Base-by-base conservation (phyloP, 2,888 invertebrate species). In the Diaperis boleti region DNA sequence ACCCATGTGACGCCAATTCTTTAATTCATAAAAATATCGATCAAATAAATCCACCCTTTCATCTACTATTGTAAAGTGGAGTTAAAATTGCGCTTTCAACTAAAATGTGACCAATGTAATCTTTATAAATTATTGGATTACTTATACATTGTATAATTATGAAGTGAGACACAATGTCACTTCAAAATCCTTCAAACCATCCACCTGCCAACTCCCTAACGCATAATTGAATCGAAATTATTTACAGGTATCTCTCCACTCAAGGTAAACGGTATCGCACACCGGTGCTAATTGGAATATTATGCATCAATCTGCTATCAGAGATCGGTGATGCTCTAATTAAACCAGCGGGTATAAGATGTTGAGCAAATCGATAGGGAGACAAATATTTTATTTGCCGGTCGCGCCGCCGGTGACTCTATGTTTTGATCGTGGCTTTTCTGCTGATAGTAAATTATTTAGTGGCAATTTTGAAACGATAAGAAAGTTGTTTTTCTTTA, bases 361-460 rank as follows among this genome's bases (percentile, higher is more conserved):
- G 54, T 41, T 54, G 14, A 10, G 18, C 20, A 33, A 56, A 45
- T 44, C 45, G 42, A 44, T 10, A 6, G 2, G 11, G 7, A n/a
- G 18, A 45, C 45, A 56, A 56, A 56, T 56, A 45, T 56, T 45
- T 44, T 44, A 56, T 56, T 45, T 35, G 14, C 33, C 45, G 22
- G 33, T 45, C 20, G 44, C 44, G n/a, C n/a, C n/a, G n/a, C n/a
- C n/a, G 13, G 8, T 41, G 10, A 31, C 33, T 56, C 33, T 35
- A 33, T 56, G 17, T 39, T 52, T 39, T 37, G 52, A 52, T 37
- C 52, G 31, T 11, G 10, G 15, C 15, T 49, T 49, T 31, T 45
- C 22, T 14, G 13, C 54, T 26, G 15, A 18, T n/a, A 8, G n/a
- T 56, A 14, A 56, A 56, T 56, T 20, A 56, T 56, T 18, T 13